Evolutionary conservation across 2,113 vertebrate genomes (phyloP).

Genomic region (Epinephelus lanceolatus): DNA sequence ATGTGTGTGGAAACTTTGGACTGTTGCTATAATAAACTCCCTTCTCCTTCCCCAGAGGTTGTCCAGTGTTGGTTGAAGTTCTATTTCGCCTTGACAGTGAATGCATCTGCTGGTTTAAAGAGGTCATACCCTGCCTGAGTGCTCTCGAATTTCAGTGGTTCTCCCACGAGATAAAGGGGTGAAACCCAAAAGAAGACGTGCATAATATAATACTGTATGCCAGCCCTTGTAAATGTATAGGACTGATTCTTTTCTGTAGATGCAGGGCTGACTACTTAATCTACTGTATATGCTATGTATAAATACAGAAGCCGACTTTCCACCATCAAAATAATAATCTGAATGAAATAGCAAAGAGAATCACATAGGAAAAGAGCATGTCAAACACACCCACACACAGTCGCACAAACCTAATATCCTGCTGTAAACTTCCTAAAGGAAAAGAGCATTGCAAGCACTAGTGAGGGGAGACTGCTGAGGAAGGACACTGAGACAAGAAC

Average conservation of each 20-base stretch:
- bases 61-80: neutral
- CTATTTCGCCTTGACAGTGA: slow-evolving; percentile 28
- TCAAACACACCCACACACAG: neutral
- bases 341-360: neutral
- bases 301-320: neutral
- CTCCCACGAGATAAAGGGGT: slow-evolving; percentile 12
- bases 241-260: too few relatives aligned
- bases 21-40: slow-evolving; percentile 51
- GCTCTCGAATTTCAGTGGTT: neutral
- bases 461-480: neutral
- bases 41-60: slow-evolving; percentile 35
- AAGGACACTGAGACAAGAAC: slow-evolving; percentile 7
- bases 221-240: too few relatives aligned
- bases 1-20: slow-evolving; percentile 28
- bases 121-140: slow-evolving; percentile 48
- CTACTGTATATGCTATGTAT: too few relatives aligned
- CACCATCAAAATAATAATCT: neutral
- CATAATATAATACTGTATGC: neutral
- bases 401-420: slow-evolving; percentile 22
- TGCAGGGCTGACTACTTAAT: too few relatives aligned
- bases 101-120: slow-evolving; percentile 25
- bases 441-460: slow-evolving; percentile 21
- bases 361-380: neutral
- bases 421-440: slow-evolving; percentile 37
- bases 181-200: neutral